Evolutionary conservation across 2,113 vertebrate genomes (phyloP).

Genomic region (Megaceryle maxima): DNA sequence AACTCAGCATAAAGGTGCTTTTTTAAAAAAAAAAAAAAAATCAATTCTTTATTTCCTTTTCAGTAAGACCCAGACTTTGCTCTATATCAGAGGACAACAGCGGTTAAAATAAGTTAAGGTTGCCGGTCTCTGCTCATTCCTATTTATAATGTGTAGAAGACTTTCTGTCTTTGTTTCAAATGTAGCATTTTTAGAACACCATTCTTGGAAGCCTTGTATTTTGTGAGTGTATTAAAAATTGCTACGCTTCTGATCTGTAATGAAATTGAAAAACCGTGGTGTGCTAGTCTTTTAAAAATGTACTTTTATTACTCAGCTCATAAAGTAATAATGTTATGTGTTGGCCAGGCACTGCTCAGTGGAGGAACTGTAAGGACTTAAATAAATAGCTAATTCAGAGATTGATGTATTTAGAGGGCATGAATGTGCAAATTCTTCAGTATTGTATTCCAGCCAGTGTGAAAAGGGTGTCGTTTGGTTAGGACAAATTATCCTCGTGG

Average conservation of each 20-base stretch:
- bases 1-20: not conserved
- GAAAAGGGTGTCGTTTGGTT: not conserved
- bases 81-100: not conserved
- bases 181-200: not conserved
- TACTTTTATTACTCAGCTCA: not conserved
- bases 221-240: not conserved
- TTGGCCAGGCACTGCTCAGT: not conserved
- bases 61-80: not conserved
- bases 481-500: not conserved
- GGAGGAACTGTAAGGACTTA: not conserved
- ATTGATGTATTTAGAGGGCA: not conserved
- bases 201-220: conserved; percentile 21
- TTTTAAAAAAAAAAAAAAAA: not conserved
- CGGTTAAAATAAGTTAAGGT: not conserved
- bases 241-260: not conserved
- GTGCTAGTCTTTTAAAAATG: not conserved
- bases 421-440: not conserved
- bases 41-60: not conserved
- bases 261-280: not conserved
- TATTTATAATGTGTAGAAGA: not conserved
- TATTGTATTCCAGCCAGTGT: not conserved
- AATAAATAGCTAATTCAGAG: not conserved
- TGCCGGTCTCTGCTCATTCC: not conserved
- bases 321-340: not conserved
- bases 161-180: not conserved